Evolutionary conservation across 2,113 vertebrate species (phyloP).

Genomic region (Addax nasomaculatus): DNA sequence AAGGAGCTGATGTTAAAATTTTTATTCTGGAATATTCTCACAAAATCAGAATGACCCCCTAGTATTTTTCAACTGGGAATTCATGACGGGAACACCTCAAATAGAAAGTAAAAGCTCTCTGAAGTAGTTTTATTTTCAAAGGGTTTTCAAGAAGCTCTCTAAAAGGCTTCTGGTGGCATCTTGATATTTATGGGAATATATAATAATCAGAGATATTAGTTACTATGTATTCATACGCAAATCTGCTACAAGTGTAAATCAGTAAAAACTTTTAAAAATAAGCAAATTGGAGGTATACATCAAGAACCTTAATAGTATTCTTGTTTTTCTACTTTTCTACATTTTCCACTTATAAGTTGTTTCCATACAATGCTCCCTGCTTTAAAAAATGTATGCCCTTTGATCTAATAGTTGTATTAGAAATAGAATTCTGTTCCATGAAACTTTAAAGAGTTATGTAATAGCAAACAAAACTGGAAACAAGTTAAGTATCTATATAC

Average conservation of each 20-base stretch:
- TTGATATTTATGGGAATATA: background rate
- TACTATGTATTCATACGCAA: background rate
- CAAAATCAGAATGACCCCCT: background rate
- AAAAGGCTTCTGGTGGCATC: background rate
- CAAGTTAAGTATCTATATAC: background rate
- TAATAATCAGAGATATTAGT: background rate
- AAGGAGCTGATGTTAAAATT: background rate
- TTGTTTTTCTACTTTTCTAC: background rate
- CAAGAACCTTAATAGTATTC: background rate
- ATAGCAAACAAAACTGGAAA: background rate
- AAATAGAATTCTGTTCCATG: background rate
- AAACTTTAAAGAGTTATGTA: background rate
- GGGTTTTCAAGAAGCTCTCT: background rate
- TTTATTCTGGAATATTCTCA: background rate
- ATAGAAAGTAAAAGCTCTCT: background rate
- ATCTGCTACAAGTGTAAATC: background rate
- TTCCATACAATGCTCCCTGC: background rate
- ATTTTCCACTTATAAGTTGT: background rate
- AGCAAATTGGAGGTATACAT: background rate
- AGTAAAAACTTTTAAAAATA: background rate
- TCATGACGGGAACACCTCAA: background rate
- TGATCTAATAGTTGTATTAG: background rate
- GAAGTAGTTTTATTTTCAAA: background rate
- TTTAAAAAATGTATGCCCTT: background rate
- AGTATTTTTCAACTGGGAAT: background rate